These are phyloP conservation scores for Caiman crocodilus DNA, from an alignment of 2,797 vertebrate genomes.

Conservation along the genomic window DNA sequence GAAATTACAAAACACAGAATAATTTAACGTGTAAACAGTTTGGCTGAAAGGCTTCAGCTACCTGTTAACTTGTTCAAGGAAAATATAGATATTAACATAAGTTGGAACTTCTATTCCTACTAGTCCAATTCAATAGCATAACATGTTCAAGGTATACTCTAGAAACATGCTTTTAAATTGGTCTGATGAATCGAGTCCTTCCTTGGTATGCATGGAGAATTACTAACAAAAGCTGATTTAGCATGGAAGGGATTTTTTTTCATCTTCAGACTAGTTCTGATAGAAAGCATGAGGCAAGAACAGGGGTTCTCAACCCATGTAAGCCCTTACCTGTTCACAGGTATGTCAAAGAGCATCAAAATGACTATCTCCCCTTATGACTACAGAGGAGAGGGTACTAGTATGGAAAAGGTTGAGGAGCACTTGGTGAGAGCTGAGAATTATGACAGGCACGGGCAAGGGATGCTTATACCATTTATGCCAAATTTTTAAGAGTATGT, in stretches of 20 bases:
- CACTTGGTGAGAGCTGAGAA: neutral
- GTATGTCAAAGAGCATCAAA: neutral
- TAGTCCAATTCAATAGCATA: neutral
- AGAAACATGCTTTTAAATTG: neutral
- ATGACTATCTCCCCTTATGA: neutral
- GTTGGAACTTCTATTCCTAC: neutral
- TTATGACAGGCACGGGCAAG: neutral
- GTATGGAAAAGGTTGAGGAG: neutral
- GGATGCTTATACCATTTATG: neutral
- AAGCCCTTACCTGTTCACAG: neutral
- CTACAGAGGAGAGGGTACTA: fast-evolving
- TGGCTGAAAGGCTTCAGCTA: neutral
- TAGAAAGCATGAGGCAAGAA: neutral
- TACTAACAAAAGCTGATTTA: neutral
- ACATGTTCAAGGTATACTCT: neutral
- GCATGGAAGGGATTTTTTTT: neutral
- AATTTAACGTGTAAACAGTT: neutral
- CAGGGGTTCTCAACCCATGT: neutral
- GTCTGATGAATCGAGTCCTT: neutral
- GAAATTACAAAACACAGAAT: neutral
- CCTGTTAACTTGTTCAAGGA: neutral
- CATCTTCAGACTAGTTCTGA: neutral
- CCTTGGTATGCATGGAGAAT: neutral
- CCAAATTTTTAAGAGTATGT: neutral
- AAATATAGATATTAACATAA: neutral